Conservation (phyloP, 2,888 invertebrate genomes). For the Cotesia congregata region DNA sequence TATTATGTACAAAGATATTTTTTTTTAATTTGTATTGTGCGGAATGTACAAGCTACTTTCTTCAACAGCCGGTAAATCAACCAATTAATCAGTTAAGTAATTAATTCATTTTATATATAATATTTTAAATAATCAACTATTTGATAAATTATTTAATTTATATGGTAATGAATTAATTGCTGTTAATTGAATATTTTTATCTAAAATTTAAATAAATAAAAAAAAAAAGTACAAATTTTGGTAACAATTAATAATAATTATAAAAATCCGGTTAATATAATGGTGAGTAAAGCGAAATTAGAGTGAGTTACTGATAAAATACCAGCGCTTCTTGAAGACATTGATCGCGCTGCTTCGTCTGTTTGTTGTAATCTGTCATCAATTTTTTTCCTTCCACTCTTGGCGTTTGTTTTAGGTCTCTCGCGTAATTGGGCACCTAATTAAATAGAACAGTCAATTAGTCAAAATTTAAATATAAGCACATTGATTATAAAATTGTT, state of each 20-base stretch:
- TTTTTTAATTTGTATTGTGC: conserved; percentile 44
- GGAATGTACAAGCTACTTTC: conserved; percentile 46
- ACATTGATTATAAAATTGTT: not conserved
- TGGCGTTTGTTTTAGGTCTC: conserved; percentile 45
- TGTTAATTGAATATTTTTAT: too few species aligned
- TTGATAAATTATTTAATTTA: not conserved
- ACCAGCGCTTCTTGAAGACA: conserved; percentile 60
- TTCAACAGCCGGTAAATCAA: conserved; percentile 28
- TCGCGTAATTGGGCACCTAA: conserved; percentile 49
- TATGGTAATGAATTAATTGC: not conserved
- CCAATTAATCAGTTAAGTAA: not conserved
- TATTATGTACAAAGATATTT: conserved; percentile 47
- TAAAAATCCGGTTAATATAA: conserved; percentile 42
- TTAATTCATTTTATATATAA: not conserved
- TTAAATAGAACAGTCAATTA: conserved; percentile 15
- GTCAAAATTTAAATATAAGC: not conserved
- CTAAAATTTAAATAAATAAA: too few species aligned
- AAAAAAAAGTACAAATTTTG: not conserved
- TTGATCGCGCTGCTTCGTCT: conserved; percentile 64
- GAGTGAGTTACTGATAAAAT: conserved; percentile 40
- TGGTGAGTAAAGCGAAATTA: conserved; percentile 33
- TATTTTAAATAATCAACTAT: not conserved
- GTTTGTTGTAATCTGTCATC: conserved; percentile 53
- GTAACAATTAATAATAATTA: conserved; percentile 40
- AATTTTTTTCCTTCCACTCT: conserved; percentile 46